A percentile compares a stretch with the other conserved stretches of the same genome.
Evolutionary conservation across 2,113 vertebrate species (phyloP).

Genomic region (Speoplatyrhinus poulsoni): DNA sequence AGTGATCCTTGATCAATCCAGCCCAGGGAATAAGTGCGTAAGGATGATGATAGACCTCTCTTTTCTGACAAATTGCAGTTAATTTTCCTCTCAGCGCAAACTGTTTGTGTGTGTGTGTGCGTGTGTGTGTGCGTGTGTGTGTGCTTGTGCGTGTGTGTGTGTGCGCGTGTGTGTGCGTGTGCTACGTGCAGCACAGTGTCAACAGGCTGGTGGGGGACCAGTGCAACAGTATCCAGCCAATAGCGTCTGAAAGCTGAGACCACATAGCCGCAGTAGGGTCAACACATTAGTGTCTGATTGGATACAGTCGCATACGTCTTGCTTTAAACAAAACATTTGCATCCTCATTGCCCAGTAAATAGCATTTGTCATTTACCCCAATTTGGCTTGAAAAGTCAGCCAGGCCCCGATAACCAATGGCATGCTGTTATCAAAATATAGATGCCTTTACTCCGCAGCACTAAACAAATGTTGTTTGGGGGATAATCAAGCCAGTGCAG

Average conservation of each 20-base stretch:
- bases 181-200: not conserved
- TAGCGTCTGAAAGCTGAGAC: slow-evolving; percentile 21
- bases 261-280: slow-evolving; percentile 23
- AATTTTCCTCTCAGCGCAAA: slow-evolving; percentile 20
- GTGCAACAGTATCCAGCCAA: slow-evolving; percentile 1
- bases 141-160: not conserved
- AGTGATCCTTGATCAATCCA: not conserved
- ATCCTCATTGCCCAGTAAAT: slow-evolving; percentile 42
- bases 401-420: slow-evolving; percentile 36
- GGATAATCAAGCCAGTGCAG: slow-evolving; percentile 51
- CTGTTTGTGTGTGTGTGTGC: not conserved
- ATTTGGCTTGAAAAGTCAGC: slow-evolving; percentile 48
- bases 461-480: slow-evolving; percentile 54
- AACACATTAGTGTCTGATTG: slow-evolving; percentile 46
- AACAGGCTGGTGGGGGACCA: not conserved
- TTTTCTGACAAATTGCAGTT: slow-evolving; percentile 4
- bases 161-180: not conserved
- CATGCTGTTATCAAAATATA: slow-evolving; percentile 40
- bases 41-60: slow-evolving; percentile 24
- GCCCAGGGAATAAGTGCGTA: not conserved
- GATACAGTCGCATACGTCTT: slow-evolving; percentile 47
- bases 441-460: slow-evolving; percentile 36
- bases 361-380: slow-evolving; percentile 59
- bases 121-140: not conserved
- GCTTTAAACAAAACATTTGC: slow-evolving; percentile 35